Percentiles rank a stretch among this genome's conserved stretches.
These are phyloP conservation scores for Talpa occidentalis DNA, from an alignment of 2,113 vertebrate genomes.

Conservation along the genomic window DNA sequence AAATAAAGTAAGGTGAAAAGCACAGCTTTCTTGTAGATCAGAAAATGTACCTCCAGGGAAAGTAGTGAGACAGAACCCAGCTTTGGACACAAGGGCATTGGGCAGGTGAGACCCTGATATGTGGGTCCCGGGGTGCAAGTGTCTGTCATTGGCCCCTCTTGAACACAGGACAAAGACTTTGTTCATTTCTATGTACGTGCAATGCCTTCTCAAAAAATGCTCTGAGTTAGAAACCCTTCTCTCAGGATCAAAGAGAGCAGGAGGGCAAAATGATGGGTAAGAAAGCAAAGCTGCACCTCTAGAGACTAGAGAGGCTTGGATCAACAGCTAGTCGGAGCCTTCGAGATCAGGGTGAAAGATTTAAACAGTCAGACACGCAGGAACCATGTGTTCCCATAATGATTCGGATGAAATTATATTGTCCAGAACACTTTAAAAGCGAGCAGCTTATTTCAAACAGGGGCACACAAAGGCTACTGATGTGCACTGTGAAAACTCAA, in stretches of 20 bases:
- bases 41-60: neutral
- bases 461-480: slow-evolving; percentile 65
- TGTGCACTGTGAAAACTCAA: slow-evolving; percentile 72
- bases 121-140: neutral
- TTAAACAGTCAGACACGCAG: slow-evolving; percentile 14
- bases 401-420: slow-evolving; percentile 76
- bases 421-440: slow-evolving; percentile 71
- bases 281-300: neutral
- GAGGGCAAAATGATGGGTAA: neutral
- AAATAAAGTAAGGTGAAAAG: neutral
- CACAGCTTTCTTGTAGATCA: neutral
- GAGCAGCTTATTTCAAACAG: slow-evolving; percentile 69
- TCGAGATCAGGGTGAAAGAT: slow-evolving; percentile 18
- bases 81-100: neutral
- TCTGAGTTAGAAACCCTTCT: neutral
- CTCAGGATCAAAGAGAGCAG: neutral
- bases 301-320: neutral
- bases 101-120: neutral
- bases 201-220: neutral
- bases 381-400: slow-evolving; percentile 46
- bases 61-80: neutral
- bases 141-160: neutral
- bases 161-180: neutral
- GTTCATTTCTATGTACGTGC: neutral
- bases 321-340: neutral